Evolutionary conservation across 1,140 invertebrate genomes (phyloP).

Genomic region (Leptinotarsa defecta): DNA sequence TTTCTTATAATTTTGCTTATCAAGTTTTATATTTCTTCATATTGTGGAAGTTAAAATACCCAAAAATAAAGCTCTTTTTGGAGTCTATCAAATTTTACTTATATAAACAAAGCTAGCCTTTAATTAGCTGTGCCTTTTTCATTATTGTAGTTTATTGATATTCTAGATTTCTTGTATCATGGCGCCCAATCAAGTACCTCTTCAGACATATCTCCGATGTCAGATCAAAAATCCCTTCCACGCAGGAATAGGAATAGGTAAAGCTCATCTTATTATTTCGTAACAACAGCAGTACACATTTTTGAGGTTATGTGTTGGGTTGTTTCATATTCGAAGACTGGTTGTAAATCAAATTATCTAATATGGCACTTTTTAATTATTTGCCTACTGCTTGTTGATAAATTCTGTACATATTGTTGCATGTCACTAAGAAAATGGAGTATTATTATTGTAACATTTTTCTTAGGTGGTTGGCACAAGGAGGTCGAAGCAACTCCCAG

Average conservation of each 20-base stretch:
- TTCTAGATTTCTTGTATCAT: slow-evolving; percentile 75
- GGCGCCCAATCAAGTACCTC: slow-evolving; percentile 76
- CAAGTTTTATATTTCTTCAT: too few species aligned
- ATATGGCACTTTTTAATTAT: too few species aligned
- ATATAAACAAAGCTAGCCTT: background rate
- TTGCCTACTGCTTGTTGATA: too few species aligned
- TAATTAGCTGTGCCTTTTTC: background rate
- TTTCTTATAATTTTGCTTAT: too few species aligned
- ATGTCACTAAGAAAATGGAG: too few species aligned
- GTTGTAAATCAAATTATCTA: too few species aligned
- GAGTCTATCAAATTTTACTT: background rate
- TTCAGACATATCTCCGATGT: slow-evolving; percentile 77
- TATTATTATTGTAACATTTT: background rate
- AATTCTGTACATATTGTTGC: too few species aligned
- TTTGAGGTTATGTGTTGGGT: too few species aligned
- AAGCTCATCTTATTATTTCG: background rate
- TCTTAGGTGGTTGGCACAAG: slow-evolving; percentile 65
- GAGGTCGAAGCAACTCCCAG: slow-evolving; percentile 61
- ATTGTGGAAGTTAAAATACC: too few species aligned
- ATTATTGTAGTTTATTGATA: slow-evolving; percentile 28
- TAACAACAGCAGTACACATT: too few species aligned
- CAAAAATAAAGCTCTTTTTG: background rate
- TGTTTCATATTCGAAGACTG: too few species aligned
- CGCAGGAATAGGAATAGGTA: slow-evolving; percentile 72
- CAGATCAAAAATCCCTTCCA: slow-evolving; percentile 75